phyloP scores from a whole-genome alignment of 2,888 invertebrate species.

The Micoletzkya japonica region DNA sequence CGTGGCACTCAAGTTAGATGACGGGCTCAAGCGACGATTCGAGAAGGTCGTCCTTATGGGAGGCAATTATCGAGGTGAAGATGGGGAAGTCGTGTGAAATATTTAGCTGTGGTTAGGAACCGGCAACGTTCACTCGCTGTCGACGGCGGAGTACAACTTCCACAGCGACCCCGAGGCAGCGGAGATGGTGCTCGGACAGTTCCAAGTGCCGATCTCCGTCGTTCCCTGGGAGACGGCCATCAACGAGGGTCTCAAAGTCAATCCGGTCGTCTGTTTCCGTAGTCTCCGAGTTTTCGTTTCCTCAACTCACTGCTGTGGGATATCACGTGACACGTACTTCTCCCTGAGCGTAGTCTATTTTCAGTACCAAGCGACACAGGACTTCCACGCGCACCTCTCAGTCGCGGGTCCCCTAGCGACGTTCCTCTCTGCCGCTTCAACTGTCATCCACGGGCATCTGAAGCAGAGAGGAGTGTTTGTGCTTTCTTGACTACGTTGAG shows the following conservation, averaged over 20 bases:
- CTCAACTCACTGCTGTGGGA: too few species aligned
- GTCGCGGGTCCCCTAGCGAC: constrained; percentile 27
- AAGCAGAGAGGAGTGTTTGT: neutral
- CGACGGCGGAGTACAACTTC: constrained; percentile 79
- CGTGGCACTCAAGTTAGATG: constrained; percentile 65
- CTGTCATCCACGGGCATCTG: neutral
- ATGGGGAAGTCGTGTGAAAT: too few species aligned
- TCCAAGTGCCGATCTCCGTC: constrained; percentile 70
- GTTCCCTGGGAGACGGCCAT: constrained; percentile 74
- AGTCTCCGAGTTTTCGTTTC: too few species aligned
- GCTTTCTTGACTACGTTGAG: too few species aligned
- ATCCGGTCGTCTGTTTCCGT: too few species aligned
- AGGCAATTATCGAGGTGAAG: constrained; percentile 51
- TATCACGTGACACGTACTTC: too few species aligned
- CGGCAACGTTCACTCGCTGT: constrained; percentile 63
- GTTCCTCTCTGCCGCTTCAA: neutral
- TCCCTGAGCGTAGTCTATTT: too few species aligned
- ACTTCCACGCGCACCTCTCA: constrained; percentile 40
- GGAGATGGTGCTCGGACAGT: constrained; percentile 73
- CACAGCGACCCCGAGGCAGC: constrained; percentile 79
- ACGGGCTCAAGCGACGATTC: constrained; percentile 56
- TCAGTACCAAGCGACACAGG: constrained; percentile 40
- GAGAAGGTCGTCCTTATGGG: constrained; percentile 44
- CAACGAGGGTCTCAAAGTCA: constrained; percentile 38
- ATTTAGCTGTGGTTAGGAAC: too few species aligned